Evolutionary conservation across 2,113 vertebrate species (phyloP).

Genomic region (Hiodon tergisus): DNA sequence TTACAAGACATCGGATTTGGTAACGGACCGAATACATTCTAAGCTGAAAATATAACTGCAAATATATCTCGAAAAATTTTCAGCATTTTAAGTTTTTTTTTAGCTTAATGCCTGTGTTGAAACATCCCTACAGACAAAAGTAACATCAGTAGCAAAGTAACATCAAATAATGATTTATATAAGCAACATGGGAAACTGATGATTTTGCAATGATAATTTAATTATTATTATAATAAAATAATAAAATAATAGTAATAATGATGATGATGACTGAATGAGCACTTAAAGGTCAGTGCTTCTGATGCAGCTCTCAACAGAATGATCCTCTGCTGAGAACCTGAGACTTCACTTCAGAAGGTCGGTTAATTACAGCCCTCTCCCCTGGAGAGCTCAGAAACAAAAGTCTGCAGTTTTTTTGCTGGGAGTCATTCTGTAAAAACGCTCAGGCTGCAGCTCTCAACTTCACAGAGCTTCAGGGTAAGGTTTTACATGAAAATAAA

Average conservation of each 20-base stretch:
- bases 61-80: too few species aligned
- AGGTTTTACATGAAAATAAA: background rate
- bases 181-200: background rate
- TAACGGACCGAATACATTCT: background rate
- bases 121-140: background rate
- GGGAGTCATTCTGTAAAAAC: background rate
- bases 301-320: background rate
- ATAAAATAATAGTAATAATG: too few species aligned
- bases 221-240: too few species aligned
- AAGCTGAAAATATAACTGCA: background rate
- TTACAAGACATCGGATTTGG: too few species aligned
- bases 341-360: slow-evolving; percentile 10
- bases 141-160: too few species aligned
- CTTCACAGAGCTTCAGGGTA: background rate
- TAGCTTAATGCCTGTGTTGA: background rate
- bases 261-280: too few species aligned
- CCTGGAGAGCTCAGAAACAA: background rate
- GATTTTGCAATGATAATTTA: background rate
- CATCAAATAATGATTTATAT: too few species aligned
- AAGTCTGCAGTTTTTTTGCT: background rate
- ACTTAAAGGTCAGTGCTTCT: slow-evolving; percentile 19
- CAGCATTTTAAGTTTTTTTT: too few species aligned
- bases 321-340: slow-evolving; percentile 12
- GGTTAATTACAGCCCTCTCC: slow-evolving; percentile 15
- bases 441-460: background rate